phyloP scores from a whole-genome alignment of 2,797 vertebrate genomes.

The Anabacerthia variegaticeps region DNA sequence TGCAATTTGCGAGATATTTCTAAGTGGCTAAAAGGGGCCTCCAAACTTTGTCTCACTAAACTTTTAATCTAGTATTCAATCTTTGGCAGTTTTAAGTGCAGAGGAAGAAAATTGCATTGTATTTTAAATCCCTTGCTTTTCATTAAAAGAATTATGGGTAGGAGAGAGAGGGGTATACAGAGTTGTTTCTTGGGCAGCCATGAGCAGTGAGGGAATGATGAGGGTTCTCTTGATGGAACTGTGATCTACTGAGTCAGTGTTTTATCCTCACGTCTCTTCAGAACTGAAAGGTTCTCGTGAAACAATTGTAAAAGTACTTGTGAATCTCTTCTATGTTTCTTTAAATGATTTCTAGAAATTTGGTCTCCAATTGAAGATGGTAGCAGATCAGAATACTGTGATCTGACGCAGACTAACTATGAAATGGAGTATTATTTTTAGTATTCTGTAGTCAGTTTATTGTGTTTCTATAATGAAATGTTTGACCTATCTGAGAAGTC shows the following conservation, averaged over 20 bases:
- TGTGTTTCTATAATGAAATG: conserved; percentile 16
- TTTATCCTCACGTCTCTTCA: not conserved
- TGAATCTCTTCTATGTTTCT: not conserved
- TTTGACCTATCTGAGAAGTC: not conserved
- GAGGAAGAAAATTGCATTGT: not conserved
- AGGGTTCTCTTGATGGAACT: not conserved
- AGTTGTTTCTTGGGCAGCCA: not conserved
- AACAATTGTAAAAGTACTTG: not conserved
- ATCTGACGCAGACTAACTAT: not conserved
- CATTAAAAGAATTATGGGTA: not conserved
- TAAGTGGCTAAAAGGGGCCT: not conserved
- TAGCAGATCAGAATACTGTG: not conserved
- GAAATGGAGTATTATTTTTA: not conserved
- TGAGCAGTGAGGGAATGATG: not conserved
- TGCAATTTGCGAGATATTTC: not conserved
- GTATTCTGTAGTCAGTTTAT: not conserved
- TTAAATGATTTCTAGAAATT: not conserved
- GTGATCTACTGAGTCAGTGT: fast-evolving
- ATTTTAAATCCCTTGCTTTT: not conserved
- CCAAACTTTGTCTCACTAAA: not conserved
- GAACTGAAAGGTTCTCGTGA: not conserved
- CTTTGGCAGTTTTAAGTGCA: not conserved
- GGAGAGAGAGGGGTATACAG: fast-evolving
- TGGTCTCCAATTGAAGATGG: not conserved
- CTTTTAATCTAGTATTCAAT: not conserved